Evolutionary conservation across 64 coral and sea anemone species (phyloP).

Genomic region (Porites lutea): DNA sequence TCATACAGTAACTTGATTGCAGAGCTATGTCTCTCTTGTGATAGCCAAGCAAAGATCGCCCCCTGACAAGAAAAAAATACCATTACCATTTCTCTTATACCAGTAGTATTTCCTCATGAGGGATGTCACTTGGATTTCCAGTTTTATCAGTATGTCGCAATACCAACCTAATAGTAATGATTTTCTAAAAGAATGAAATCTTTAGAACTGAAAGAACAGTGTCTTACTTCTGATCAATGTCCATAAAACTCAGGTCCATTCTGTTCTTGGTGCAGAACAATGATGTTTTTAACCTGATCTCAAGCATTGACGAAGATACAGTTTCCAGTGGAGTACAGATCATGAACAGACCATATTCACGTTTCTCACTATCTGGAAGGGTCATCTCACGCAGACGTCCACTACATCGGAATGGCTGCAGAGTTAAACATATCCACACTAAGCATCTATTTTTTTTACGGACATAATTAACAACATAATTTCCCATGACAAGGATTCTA

Average conservation of each 20-base stretch:
- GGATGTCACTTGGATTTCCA: background rate
- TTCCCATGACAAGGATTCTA: too few species aligned
- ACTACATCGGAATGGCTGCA: slow-evolving; percentile 96
- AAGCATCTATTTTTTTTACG: too few species aligned
- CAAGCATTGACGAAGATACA: slow-evolving; percentile 90
- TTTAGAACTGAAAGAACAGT: background rate
- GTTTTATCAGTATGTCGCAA: too few species aligned
- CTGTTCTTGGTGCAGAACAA: slow-evolving; percentile 98
- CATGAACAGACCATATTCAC: slow-evolving; percentile 89
- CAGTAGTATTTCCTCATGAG: background rate
- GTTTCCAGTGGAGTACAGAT: slow-evolving; percentile 97
- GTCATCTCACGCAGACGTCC: slow-evolving; percentile 94
- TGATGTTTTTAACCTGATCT: slow-evolving; percentile 92
- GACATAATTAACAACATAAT: too few species aligned
- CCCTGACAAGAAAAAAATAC: slow-evolving; percentile 52
- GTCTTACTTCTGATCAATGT: slow-evolving; percentile 99
- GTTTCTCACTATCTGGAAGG: slow-evolving; percentile 70
- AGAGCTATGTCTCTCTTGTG: slow-evolving; percentile 93
- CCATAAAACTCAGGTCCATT: slow-evolving; percentile 98
- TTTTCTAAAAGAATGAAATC: too few species aligned
- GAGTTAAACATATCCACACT: slow-evolving; percentile 1
- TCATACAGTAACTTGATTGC: slow-evolving; percentile 99
- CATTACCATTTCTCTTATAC: too few species aligned
- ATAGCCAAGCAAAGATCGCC: slow-evolving; percentile 89
- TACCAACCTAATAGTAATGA: too few species aligned